Evolutionary conservation across 1,140 invertebrate genomes (phyloP), one percentile per base, ranked within the genome.

Genomic region (Paraescarpia echinospica): DNA sequence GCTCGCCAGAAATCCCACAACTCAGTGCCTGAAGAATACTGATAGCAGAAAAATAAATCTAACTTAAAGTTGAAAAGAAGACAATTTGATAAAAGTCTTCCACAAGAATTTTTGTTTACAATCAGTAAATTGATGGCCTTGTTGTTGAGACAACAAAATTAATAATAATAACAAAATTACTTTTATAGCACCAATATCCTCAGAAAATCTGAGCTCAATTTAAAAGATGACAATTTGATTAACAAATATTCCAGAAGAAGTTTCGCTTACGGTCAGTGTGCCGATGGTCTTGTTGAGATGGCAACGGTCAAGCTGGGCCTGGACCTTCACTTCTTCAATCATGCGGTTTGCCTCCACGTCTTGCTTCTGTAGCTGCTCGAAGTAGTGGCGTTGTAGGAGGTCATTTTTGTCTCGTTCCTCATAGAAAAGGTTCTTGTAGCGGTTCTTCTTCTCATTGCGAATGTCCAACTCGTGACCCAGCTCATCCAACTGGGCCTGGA

Each of bases 391-490:
- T 33, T 90, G 33, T n/a, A 93, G 33, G 9, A 89, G 33, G 77
- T 5, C 27, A 27, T 89, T 92, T 35, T 92, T 92, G 41, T 92
- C 92, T 35, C 89, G 89, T 89, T 93, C 93, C 33, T 93, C 93
- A n/a, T 88, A 35, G 51, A 92, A 90, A 91, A 89, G 41, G 8
- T 89, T 33, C 48, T 93, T 93, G 89, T 93, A 93, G 33, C 48
- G 91, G 6, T 92, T 33, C 35, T 93, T 93, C 92, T 93, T 93
- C 35, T 33, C 89, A 14, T 18, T 48, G 33, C 91, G 33, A 0
- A 34, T 4, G n/a, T 93, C 93, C 35, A 93, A 51, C 41, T 93
- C 93, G 35, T 27, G 35, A 33, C 59, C 89, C n/a, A 93, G 59
- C 9, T 92, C 89, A 8, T 93, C 93, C n/a, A 93, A 35, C 35